Percentiles rank a stretch among this genome's conserved stretches.
phyloP scores from a whole-genome alignment of 2,888 invertebrate genomes.

The Odontocerum albicorne region DNA sequence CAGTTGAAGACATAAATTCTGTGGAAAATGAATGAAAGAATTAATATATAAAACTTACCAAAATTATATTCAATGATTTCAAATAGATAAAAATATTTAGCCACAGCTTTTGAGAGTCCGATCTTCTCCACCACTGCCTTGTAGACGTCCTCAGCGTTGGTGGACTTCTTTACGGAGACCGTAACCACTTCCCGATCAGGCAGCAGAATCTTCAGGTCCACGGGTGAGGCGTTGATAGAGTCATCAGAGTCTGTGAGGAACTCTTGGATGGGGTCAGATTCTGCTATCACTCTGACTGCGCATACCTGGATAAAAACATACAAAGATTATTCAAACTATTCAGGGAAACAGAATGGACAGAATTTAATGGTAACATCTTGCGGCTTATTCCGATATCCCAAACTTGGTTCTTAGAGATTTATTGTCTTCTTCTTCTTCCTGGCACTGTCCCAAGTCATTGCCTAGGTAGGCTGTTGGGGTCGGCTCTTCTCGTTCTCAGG shows the following conservation, averaged over 20 bases:
- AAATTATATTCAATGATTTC: constrained; percentile 98
- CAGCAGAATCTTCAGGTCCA: constrained; percentile 78
- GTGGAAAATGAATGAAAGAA: too few relatives aligned
- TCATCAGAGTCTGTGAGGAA: constrained; percentile 93
- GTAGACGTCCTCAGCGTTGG: constrained; percentile 90
- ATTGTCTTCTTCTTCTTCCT: too few relatives aligned
- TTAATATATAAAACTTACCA: too few relatives aligned
- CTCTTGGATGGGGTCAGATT: constrained; percentile 95
- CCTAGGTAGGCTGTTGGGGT: too few relatives aligned
- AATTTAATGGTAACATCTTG: too few relatives aligned
- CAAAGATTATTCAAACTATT: too few relatives aligned
- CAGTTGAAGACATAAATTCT: too few relatives aligned
- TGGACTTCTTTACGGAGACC: constrained; percentile 84
- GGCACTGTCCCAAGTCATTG: too few relatives aligned
- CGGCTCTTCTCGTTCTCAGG: too few relatives aligned
- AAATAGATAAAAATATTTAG: constrained; percentile 92
- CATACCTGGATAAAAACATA: constrained; percentile 72
- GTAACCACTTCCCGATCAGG: constrained; percentile 91
- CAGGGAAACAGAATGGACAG: too few relatives aligned
- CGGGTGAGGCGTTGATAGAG: constrained; percentile 72
- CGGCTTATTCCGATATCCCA: too few relatives aligned
- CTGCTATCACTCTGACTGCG: constrained; percentile 96
- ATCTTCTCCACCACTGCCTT: constrained; percentile 84
- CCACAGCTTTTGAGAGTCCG: constrained; percentile 75
- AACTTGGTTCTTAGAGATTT: too few relatives aligned